These are phyloP conservation scores for Drosophila ezoana DNA, from an alignment of 2,888 invertebrate genomes.

Conservation along the genomic window DNA sequence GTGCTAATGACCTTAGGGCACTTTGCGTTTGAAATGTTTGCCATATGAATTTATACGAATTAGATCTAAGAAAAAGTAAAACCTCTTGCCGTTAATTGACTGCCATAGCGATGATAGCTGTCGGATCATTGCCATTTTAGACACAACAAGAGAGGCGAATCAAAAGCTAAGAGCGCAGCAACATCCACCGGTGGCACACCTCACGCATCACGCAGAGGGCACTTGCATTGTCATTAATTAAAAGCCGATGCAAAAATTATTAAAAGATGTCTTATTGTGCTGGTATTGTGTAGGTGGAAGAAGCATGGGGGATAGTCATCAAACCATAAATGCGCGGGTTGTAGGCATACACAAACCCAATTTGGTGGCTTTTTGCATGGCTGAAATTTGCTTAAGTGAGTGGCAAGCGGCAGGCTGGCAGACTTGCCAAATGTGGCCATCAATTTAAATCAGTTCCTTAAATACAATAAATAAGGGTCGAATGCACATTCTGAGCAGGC, in stretches of 20 bases:
- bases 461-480: constrained; percentile 70
- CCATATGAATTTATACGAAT: no score
- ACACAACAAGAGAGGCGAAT: constrained; percentile 3
- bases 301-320: constrained; percentile 1
- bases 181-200: background rate
- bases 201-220: constrained; percentile 28
- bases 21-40: background rate
- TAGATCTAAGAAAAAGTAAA: no score
- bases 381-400: constrained; percentile 78
- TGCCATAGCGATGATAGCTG: constrained; percentile 4
- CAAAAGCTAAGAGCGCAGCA: background rate
- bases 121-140: constrained; percentile 11
- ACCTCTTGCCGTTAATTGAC: constrained; percentile 12
- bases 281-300: background rate
- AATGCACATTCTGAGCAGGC: constrained; percentile 20
- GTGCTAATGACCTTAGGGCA: background rate
- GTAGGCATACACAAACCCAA: constrained; percentile 36
- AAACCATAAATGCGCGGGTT: constrained; percentile 49
- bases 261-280: constrained; percentile 34
- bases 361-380: constrained; percentile 51
- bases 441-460: constrained; percentile 73
- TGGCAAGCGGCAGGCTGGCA: constrained; percentile 46
- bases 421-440: constrained; percentile 57
- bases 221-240: constrained; percentile 58
- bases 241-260: constrained; percentile 48